Percentiles rank a stretch among this genome's conserved stretches.
These are phyloP conservation scores for Dendrolimus houi DNA, from an alignment of 2,888 invertebrate species.

Conservation along the genomic window DNA sequence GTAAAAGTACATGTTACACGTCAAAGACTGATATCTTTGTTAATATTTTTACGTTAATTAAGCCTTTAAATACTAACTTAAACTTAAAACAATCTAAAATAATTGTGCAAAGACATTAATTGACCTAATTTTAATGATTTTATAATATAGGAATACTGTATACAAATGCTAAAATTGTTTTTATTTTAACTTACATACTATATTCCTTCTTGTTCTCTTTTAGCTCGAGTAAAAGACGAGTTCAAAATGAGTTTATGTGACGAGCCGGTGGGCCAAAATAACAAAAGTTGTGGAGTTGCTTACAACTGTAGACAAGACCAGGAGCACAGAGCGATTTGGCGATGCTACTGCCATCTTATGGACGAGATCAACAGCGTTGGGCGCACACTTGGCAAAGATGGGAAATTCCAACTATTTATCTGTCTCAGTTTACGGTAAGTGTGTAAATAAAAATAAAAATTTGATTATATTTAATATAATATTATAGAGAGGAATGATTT, in stretches of 20 bases:
- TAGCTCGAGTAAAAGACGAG: constrained; percentile 87
- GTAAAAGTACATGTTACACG: too few species aligned
- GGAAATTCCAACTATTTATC: constrained; percentile 97
- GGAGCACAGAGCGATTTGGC: constrained; percentile 84
- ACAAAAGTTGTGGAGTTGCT: constrained; percentile 50
- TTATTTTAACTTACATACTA: background rate
- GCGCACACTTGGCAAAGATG: constrained; percentile 94
- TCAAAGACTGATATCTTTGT: too few species aligned
- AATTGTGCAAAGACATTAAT: too few species aligned
- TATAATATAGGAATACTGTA: too few species aligned
- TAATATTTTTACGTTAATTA: too few species aligned
- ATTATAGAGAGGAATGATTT: too few species aligned
- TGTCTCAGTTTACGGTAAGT: constrained; percentile 92
- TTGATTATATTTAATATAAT: too few species aligned
- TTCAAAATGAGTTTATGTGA: constrained; percentile 84
- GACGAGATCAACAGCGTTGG: constrained; percentile 92
- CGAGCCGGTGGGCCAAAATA: constrained; percentile 56
- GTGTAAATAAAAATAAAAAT: background rate
- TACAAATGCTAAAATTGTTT: too few species aligned
- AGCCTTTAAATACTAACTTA: too few species aligned
- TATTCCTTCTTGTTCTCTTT: background rate
- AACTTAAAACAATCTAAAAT: too few species aligned
- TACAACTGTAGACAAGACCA: constrained; percentile 66
- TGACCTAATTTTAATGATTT: too few species aligned
- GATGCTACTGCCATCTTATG: constrained; percentile 92